phyloP scores from a whole-genome alignment of 2,113 vertebrate genomes.

The Nannobrachium achirus region DNA sequence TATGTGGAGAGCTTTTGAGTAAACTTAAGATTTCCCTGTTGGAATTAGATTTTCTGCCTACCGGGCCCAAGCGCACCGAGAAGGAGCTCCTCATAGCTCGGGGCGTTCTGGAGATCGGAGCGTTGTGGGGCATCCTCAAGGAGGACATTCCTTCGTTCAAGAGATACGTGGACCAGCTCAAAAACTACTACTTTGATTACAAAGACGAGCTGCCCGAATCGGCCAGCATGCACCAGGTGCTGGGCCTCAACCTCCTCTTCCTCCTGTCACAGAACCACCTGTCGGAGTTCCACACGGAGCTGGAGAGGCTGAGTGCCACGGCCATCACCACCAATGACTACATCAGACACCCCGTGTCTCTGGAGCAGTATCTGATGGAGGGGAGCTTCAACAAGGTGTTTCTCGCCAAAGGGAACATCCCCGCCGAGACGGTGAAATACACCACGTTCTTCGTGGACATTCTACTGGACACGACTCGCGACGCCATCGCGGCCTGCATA shows the following conservation, averaged over 20 bases:
- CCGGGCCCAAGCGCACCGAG: constrained; percentile 86
- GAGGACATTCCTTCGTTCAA: constrained; percentile 95
- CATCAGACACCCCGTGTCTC: constrained; percentile 94
- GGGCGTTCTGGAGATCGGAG: constrained; percentile 93
- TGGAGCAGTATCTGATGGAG: constrained; percentile 96
- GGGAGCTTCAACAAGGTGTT: constrained; percentile 98
- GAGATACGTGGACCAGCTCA: constrained; percentile 95
- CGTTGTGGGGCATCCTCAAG: constrained; percentile 92
- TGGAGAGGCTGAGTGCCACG: constrained; percentile 89
- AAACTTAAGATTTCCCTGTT: constrained; percentile 84
- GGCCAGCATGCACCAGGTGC: constrained; percentile 90
- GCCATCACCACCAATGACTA: constrained; percentile 94
- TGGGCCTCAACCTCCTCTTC: constrained; percentile 94
- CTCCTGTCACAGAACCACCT: constrained; percentile 95
- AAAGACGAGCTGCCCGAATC: constrained; percentile 91
- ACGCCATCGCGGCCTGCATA: too few relatives aligned
- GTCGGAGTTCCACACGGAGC: constrained; percentile 95
- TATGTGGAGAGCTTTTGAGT: too few relatives aligned
- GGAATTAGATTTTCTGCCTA: constrained; percentile 93
- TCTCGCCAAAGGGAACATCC: constrained; percentile 96
- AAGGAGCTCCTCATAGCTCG: constrained; percentile 92
- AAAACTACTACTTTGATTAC: constrained; percentile 97
- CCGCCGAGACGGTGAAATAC: constrained; percentile 86
- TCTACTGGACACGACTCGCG: constrained; percentile 91
- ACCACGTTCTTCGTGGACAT: constrained; percentile 94